Evolutionary conservation across 1,140 invertebrate genomes (phyloP).

Genomic region (Drosophila insularis): DNA sequence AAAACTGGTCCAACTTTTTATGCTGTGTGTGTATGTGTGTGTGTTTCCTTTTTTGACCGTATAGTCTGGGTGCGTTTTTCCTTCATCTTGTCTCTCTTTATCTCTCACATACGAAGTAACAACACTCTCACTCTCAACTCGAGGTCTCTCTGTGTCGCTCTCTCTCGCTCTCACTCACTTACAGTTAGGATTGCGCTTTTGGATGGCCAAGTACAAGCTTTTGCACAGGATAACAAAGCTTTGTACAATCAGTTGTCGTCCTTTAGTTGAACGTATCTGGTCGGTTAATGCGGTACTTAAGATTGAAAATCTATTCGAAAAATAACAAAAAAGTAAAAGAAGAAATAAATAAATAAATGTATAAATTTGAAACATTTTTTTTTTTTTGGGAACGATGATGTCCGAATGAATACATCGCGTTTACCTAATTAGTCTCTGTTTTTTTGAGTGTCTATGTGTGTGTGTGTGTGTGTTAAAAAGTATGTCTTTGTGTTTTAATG

Average conservation of each 20-base stretch:
- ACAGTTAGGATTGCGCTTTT: constrained; percentile 62
- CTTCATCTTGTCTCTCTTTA: constrained; percentile 23
- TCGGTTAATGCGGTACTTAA: constrained; percentile 39
- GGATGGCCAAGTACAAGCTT: constrained; percentile 52
- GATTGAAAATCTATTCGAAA: background rate
- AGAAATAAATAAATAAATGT: constrained; percentile 23
- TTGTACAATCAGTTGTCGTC: constrained; percentile 73
- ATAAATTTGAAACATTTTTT: constrained; percentile 12
- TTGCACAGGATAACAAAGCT: constrained; percentile 78
- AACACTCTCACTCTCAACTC: constrained; percentile 18
- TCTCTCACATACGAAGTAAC: constrained; percentile 2
- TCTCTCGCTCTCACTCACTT: constrained; percentile 15
- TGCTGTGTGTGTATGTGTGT: background rate
- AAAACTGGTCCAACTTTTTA: constrained; percentile 38
- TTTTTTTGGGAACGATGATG: background rate
- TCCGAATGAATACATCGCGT: constrained; percentile 3
- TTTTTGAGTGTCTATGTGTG: constrained; percentile 32
- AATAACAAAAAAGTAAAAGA: background rate
- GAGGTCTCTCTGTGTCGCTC: background rate
- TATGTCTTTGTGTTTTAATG: background rate
- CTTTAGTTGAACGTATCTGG: constrained; percentile 68
- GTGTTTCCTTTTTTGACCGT: constrained; percentile 5
- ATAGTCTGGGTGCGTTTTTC: constrained; percentile 18
- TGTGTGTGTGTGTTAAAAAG: constrained; percentile 1
- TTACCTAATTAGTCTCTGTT: constrained; percentile 37